A percentile compares a stretch with the other conserved stretches of the same genome.
Evolutionary conservation across 2,797 vertebrate genomes (phyloP).

Genomic region (Ctenosaura bakeri): DNA sequence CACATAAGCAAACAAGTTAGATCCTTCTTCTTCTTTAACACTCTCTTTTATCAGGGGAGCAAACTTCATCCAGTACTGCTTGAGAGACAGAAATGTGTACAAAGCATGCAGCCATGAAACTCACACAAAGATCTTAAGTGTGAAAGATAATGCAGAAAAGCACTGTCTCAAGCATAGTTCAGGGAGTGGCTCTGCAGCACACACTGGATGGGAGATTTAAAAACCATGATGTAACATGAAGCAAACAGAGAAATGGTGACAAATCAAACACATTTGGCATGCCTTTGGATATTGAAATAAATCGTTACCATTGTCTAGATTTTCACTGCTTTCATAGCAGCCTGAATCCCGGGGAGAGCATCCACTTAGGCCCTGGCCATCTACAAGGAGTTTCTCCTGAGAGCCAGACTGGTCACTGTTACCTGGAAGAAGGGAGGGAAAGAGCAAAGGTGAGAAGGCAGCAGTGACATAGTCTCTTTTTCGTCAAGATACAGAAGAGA

Average conservation of each 20-base stretch:
- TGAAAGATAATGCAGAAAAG: slow-evolving; percentile 10
- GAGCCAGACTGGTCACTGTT: slow-evolving; percentile 96
- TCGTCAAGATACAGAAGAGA: not conserved
- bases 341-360: slow-evolving; percentile 97
- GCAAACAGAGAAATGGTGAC: not conserved
- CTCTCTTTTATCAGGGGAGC: not conserved
- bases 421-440: slow-evolving; percentile 79
- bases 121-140: not conserved
- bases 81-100: not conserved
- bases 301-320: slow-evolving; percentile 95
- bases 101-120: slow-evolving; percentile 12
- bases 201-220: slow-evolving; percentile 15
- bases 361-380: slow-evolving; percentile 86
- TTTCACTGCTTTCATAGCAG: slow-evolving; percentile 98
- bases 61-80: slow-evolving; percentile 2
- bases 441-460: slow-evolving; percentile 47
- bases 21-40: not conserved
- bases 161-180: not conserved
- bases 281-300: not conserved
- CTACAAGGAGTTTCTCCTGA: slow-evolving; percentile 95
- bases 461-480: slow-evolving; percentile 28
- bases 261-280: not conserved
- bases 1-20: not conserved
- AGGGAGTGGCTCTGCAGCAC: slow-evolving; percentile 31
- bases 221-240: slow-evolving; percentile 16